Evolutionary conservation across 2,888 invertebrate genomes (phyloP).

Genomic region (Rhodophaea formosa): DNA sequence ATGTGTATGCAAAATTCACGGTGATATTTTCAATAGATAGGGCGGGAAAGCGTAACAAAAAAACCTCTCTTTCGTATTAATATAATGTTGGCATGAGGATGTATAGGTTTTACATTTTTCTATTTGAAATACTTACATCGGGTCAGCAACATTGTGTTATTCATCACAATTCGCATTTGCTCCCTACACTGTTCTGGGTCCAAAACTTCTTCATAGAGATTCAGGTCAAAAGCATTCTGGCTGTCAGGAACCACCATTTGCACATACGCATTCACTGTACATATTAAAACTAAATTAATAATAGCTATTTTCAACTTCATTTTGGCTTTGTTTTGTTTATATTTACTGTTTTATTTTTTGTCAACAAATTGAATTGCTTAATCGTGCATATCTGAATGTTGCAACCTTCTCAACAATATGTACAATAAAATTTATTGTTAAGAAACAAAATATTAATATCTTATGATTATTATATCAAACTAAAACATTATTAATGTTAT

Average conservation of each 20-base stretch:
- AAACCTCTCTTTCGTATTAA: too few relatives aligned
- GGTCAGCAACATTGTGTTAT: conserved; percentile 32
- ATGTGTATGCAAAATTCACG: too few relatives aligned
- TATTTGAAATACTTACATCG: not conserved
- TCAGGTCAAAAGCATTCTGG: conserved; percentile 47
- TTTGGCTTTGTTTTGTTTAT: not conserved
- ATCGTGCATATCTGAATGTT: not conserved
- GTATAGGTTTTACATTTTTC: too few relatives aligned
- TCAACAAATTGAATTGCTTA: not conserved
- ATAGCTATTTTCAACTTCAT: conserved; percentile 9
- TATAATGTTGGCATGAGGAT: too few relatives aligned
- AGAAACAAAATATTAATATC: too few relatives aligned
- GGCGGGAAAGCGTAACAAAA: too few relatives aligned
- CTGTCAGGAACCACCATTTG: conserved; percentile 33
- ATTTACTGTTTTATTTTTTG: not conserved
- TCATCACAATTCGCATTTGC: conserved; percentile 47
- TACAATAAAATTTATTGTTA: too few relatives aligned
- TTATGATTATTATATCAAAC: too few relatives aligned
- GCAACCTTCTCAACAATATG: not conserved
- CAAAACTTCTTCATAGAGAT: conserved; percentile 53
- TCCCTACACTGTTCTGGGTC: conserved; percentile 51
- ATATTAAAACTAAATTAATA: conserved; percentile 23
- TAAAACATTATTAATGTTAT: not conserved
- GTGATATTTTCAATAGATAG: too few relatives aligned
- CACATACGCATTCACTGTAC: conserved; percentile 27